Percentiles rank a stretch among this genome's conserved stretches.
Conservation (phyloP, 2,888 invertebrate species). For the Cacoxenus indagator region DNA sequence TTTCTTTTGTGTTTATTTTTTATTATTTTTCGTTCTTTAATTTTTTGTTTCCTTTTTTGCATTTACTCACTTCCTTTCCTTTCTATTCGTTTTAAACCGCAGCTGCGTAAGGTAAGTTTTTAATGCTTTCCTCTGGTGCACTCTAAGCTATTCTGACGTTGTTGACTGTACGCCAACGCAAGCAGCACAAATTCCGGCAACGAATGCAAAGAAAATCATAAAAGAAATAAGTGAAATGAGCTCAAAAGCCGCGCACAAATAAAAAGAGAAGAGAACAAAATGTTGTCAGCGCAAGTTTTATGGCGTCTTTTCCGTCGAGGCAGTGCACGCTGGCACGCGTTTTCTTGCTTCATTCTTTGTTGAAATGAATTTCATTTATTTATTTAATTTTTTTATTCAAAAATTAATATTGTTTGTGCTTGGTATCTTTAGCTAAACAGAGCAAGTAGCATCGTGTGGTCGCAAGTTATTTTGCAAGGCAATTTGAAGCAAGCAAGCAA, state of each 20-base stretch:
- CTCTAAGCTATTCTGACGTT: neutral
- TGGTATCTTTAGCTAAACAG: neutral
- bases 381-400: neutral
- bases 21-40: slow-evolving; percentile 38
- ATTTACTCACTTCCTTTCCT: slow-evolving; percentile 5
- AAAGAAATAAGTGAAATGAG: neutral
- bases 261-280: neutral
- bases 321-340: slow-evolving; percentile 15
- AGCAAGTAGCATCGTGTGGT: neutral
- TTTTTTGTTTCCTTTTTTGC: slow-evolving; percentile 5
- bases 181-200: slow-evolving; percentile 3
- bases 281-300: slow-evolving; percentile 47
- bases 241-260: neutral
- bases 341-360: neutral
- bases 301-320: slow-evolving; percentile 43
- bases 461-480: neutral
- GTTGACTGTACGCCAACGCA: neutral
- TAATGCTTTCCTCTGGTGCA: neutral
- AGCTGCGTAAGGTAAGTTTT: slow-evolving; percentile 56
- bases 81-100: slow-evolving; percentile 20
- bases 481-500: neutral
- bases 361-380: neutral
- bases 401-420: slow-evolving; percentile 7
- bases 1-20: slow-evolving; percentile 30
- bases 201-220: neutral